Percentiles rank a stretch among this genome's conserved stretches.
Evolutionary conservation across 2,113 vertebrate genomes (phyloP).

Genomic region (Nipponia nippon): DNA sequence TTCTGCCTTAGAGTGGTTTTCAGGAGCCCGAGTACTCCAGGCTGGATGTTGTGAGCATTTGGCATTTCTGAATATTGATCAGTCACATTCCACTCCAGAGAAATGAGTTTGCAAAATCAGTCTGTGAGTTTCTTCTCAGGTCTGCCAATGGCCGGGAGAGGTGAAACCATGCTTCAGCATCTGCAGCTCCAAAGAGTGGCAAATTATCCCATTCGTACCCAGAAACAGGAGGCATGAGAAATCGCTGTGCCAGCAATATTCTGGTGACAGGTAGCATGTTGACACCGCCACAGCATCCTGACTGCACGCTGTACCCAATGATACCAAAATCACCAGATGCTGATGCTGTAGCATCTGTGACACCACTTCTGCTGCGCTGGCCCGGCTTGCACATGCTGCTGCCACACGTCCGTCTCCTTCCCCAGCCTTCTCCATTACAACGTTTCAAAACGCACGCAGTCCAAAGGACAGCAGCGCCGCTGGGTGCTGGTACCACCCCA

Average conservation of each 20-base stretch:
- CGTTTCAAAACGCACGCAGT: fast-evolving
- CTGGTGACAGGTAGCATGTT: no score
- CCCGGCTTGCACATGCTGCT: fast-evolving
- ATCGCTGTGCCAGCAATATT: background rate
- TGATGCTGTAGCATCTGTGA: background rate
- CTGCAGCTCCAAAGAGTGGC: background rate
- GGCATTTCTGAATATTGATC: background rate
- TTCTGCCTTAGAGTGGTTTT: background rate
- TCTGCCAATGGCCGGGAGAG: background rate
- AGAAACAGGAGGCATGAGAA: background rate
- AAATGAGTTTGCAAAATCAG: background rate
- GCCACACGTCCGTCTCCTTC: fast-evolving
- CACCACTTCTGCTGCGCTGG: background rate
- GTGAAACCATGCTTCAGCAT: background rate
- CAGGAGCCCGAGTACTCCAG: background rate
- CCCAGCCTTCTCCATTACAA: background rate
- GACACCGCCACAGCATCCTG: background rate
- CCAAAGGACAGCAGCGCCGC: background rate
- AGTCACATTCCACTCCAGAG: background rate
- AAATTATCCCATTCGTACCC: background rate
- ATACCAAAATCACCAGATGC: background rate
- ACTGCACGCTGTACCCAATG: background rate
- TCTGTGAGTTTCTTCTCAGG: background rate
- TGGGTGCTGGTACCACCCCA: fast-evolving
- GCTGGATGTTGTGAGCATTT: background rate